Evolutionary conservation across 2,888 invertebrate species (phyloP), one percentile per base, ranked within the genome.

Genomic region (Leucozona laternaria): DNA sequence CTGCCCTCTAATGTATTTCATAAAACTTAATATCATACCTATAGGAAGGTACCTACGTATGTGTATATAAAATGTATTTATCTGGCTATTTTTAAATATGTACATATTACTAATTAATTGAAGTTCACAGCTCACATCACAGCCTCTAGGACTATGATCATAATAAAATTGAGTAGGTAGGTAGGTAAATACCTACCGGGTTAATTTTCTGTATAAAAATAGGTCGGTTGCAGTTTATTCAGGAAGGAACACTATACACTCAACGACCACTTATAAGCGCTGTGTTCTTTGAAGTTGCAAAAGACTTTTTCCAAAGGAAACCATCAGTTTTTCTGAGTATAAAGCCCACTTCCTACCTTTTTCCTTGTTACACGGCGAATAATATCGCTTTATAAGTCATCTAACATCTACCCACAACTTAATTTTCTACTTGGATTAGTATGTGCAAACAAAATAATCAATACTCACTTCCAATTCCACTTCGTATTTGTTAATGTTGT

Each of bases 401-500:
- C 8, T 4, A 3, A 2, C 45, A 45, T 31, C 10, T 31, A 31
- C 17, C 25, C 48, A 62, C 7, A n/a, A 53, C 25, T 31, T 57
- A 31, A 48, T 57, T 40, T 53, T 34, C 55, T 34, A 50, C 66
- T 22, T 31, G 22, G 13, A 22, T 72, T 10, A 43, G 17, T 57
- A 57, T 64, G 25, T 28, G 25, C 73, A 88, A 89, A 88, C 88
- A 81, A 88, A 88, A 48, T 48, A 89, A 89, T 87, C 88, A 83
- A 89, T 89, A 92, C 92, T 94, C 92, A 95, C 95, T 92, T 98
- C 98, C 90, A 98, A 93, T 92, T 97, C 97, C 88, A 97, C 96
- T 93, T 98, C 98, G 88, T 97, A 94, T 90, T 96, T 95, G 93
- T 98, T 98, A 90, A 98, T 98, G 92, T 97, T 97, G 94, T 98